Evolutionary conservation across 92 coral and sea anemone species (phyloP).

Genomic region (Isaurus tuberculatus): DNA sequence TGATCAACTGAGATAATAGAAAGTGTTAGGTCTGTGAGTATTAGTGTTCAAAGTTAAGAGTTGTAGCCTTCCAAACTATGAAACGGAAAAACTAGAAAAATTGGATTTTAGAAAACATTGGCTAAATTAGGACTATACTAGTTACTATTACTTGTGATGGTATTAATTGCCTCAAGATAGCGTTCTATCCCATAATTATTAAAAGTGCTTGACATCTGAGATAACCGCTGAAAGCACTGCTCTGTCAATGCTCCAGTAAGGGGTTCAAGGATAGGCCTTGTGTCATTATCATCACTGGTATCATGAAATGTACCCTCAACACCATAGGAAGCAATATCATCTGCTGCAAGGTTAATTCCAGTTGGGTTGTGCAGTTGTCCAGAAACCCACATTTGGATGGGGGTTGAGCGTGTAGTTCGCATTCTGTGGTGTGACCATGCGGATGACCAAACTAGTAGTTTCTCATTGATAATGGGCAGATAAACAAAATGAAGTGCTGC

Average conservation of each 20-base stretch:
- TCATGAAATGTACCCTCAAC: conserved; percentile 2
- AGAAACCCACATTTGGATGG: conserved; percentile 71
- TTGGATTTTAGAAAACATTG: not conserved
- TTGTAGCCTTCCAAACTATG: conserved; percentile 3
- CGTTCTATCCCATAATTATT: conserved; percentile 8
- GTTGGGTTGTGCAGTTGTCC: conserved; percentile 78
- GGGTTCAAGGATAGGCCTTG: conserved; percentile 7
- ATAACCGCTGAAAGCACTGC: not conserved
- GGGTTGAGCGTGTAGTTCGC: conserved; percentile 73
- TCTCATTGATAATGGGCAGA: conserved; percentile 61
- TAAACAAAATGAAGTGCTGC: conserved; percentile 70
- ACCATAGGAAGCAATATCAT: conserved; percentile 8
- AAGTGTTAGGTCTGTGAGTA: not conserved
- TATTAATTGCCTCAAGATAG: conserved; percentile 1
- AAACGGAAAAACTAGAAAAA: conserved; percentile 4
- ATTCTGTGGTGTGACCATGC: conserved; percentile 85
- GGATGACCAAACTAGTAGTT: conserved; percentile 64
- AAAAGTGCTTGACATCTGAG: conserved; percentile 8
- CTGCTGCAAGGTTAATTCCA: conserved; percentile 52
- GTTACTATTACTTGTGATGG: conserved; percentile 16
- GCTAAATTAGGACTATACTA: not conserved
- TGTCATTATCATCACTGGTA: conserved; percentile 9
- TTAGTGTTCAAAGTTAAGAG: conserved; percentile 6
- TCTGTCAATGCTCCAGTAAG: conserved; percentile 1
- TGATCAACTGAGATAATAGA: not conserved